A percentile compares a stretch with the other conserved stretches of the same genome.
These are phyloP conservation scores for Ardeotis arabs DNA, from an alignment of 2,113 vertebrate genomes.

Conservation along the genomic window DNA sequence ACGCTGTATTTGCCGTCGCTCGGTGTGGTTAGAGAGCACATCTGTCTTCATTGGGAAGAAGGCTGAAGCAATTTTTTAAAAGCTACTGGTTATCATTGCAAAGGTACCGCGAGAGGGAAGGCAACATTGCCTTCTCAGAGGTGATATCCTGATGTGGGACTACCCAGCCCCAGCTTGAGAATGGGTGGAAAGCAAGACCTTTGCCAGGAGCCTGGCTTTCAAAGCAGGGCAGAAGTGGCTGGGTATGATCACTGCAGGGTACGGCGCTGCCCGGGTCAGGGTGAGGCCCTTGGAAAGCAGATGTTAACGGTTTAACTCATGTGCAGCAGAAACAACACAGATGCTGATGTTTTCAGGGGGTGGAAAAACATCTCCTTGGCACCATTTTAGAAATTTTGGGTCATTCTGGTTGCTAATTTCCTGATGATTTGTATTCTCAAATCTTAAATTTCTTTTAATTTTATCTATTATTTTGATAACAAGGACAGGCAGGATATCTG, in stretches of 20 bases:
- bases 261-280: fast-evolving
- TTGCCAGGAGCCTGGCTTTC: not conserved
- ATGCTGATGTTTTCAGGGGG: too few relatives aligned
- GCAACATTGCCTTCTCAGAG: not conserved
- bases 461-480: not conserved
- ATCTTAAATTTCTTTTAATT: not conserved
- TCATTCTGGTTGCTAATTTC: not conserved
- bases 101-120: too few relatives aligned
- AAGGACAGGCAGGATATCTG: not conserved
- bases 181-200: not conserved
- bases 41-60: not conserved
- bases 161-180: not conserved
- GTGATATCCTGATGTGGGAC: not conserved
- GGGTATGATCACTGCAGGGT: fast-evolving
- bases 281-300: too few relatives aligned
- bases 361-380: not conserved
- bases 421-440: not conserved
- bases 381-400: not conserved
- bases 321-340: not conserved
- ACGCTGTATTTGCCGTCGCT: fast-evolving
- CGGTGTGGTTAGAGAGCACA: fast-evolving
- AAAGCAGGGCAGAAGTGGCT: too few relatives aligned
- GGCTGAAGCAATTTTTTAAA: not conserved
- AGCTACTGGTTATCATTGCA: not conserved
- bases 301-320: not conserved